Base-by-base conservation (phyloP, 2,797 vertebrate genomes). In the Knipowitschia caucasica region DNA sequence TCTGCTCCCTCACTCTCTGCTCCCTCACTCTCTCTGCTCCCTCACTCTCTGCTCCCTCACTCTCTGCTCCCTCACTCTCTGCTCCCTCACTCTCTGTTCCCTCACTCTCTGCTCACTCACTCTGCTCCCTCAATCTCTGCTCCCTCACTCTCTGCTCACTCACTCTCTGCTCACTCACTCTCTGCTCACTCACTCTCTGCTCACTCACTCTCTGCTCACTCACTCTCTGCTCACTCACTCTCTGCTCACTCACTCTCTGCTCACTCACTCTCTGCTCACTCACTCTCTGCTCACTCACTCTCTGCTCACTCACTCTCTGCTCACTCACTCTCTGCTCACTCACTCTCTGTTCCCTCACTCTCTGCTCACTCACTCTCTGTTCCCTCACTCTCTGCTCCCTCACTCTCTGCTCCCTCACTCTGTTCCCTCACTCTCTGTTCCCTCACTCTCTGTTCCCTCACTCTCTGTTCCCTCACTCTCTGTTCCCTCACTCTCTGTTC, bases 301-400 rank as follows among this genome's bases (percentile, higher is more conserved):
- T 62, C 70, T 61, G 46, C 49, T 71, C 52, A 58, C 51, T 46
- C 44, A 62, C 53, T n/a, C 33, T 64, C 36, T 24, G 45, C 45
- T 15, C 21, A n/a, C 69, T 75, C 73, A 75, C 80, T 78, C 80
- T 80, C 79, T 82, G 76, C 64, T 80, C 85, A 79, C 81, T 79
- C 21, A 42, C 35, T 29, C 18, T 10, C 59, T 50, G 17, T 52
- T 12, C 5, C 53, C 70, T 56, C 56, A 49, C 62, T 72, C 67
- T 38, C 71, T 74, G 68, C 6, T 67, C 63, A 23, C 56, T 75
- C 69, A 79, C 81, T 78, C 61, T 68, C 59, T 47, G 46, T 71
- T 50, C 60, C 51, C 46, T 46, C 59, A 51, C 33, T 64, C 36
- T 24, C 26, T 27, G 27, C 21, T n/a, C n/a, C n/a, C 69, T 75